phyloP scores from a whole-genome alignment of 2,113 vertebrate genomes.

The Gallinago jamesoni region DNA sequence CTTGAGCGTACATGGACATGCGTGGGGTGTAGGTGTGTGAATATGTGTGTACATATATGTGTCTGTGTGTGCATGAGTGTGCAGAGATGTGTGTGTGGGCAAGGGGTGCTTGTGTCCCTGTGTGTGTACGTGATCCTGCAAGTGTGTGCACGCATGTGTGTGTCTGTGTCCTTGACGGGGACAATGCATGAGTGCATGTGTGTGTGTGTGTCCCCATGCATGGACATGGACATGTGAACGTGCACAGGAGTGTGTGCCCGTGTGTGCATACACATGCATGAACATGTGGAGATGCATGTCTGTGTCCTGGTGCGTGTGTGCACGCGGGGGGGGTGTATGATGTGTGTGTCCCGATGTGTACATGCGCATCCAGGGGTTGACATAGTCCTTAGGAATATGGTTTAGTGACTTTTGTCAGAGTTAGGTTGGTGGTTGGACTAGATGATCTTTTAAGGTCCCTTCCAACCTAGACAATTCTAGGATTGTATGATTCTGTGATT shows the following conservation, averaged over 20 bases:
- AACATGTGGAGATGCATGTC: fast-evolving
- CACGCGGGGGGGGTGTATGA: too few relatives aligned
- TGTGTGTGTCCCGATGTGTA: fast-evolving
- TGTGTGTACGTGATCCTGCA: neutral
- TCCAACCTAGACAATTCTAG: too few relatives aligned
- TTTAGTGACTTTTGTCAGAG: too few relatives aligned
- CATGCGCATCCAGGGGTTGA: too few relatives aligned
- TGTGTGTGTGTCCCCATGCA: fast-evolving
- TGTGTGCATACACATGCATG: neutral
- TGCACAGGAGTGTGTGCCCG: fast-evolving
- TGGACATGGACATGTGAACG: neutral
- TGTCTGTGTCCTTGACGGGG: neutral
- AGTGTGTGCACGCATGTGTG: fast-evolving
- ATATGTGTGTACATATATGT: too few relatives aligned
- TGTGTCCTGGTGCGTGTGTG: neutral
- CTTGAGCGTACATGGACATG: fast-evolving
- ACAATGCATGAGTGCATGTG: too few relatives aligned
- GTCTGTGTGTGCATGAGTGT: fast-evolving
- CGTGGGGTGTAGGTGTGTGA: fast-evolving
- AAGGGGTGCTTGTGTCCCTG: neutral
- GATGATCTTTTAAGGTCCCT: too few relatives aligned
- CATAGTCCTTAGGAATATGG: too few relatives aligned
- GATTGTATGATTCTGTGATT: too few relatives aligned
- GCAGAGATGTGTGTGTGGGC: neutral
- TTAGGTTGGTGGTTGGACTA: too few relatives aligned